Percentiles rank a stretch among this genome's conserved stretches.
Conservation (phyloP, 2,888 invertebrate species). For the Stenotaenia linearis region DNA sequence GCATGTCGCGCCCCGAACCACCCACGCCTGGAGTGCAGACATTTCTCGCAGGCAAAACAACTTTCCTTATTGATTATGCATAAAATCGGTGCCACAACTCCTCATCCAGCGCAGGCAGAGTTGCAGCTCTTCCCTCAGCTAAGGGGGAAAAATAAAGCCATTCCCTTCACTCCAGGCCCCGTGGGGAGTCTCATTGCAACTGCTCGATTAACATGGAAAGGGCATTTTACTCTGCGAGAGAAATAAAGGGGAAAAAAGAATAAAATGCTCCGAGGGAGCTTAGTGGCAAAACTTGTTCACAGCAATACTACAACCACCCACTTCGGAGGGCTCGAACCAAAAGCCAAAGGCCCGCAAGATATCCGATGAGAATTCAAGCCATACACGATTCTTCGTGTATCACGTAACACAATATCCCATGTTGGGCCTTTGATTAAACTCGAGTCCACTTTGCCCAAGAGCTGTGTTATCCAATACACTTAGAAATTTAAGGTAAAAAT, state of each 20-base stretch:
- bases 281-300: background rate
- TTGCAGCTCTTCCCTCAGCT: background rate
- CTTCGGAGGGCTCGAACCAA: background rate
- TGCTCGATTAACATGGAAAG: background rate
- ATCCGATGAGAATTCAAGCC: background rate
- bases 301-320: background rate
- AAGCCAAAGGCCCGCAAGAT: background rate
- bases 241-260: background rate
- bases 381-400: background rate
- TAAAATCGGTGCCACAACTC: background rate
- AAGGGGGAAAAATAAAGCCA: background rate
- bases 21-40: background rate
- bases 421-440: background rate
- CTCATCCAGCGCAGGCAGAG: background rate
- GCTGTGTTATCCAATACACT: too few species aligned
- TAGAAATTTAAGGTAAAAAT: too few species aligned
- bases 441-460: background rate
- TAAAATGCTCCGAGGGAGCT: background rate
- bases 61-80: conserved; percentile 20
- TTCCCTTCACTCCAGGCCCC: background rate
- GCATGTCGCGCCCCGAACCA: background rate
- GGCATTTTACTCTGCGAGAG: background rate
- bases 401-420: background rate
- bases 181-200: background rate
- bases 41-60: background rate